Conservation (phyloP, 2,888 invertebrate species). For the Hecatera dysodea region DNA sequence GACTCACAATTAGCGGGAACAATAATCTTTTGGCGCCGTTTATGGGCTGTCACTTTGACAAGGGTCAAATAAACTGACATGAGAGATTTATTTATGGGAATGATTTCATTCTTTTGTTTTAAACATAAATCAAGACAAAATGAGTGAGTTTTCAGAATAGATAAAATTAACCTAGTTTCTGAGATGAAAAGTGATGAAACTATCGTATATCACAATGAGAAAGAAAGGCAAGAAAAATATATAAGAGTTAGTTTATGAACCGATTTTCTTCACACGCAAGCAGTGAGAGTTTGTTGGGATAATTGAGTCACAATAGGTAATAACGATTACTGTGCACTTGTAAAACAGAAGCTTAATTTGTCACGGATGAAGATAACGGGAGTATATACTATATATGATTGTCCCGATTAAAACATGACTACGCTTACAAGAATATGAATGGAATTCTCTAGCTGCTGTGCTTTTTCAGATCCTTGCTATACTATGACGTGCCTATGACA, state of each 20-base stretch:
- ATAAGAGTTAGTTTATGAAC: constrained; percentile 17
- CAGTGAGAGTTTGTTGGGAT: constrained; percentile 33
- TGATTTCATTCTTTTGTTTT: constrained; percentile 35
- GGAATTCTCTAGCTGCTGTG: not conserved
- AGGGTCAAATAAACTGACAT: constrained; percentile 44
- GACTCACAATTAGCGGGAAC: constrained; percentile 54
- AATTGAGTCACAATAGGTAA: constrained; percentile 31
- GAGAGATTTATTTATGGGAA: constrained; percentile 30
- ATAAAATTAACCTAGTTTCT: constrained; percentile 18
- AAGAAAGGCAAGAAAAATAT: constrained; percentile 32
- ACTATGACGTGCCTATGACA: not conserved
- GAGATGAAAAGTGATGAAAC: constrained; percentile 30
- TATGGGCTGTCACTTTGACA: constrained; percentile 56
- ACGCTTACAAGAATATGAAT: not conserved
- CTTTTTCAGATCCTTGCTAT: not conserved
- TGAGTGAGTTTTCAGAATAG: not conserved
- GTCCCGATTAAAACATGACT: not conserved
- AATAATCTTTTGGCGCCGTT: constrained; percentile 53
- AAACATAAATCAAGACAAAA: constrained; percentile 14
- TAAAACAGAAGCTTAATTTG: constrained; percentile 2
- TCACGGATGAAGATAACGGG: constrained; percentile 13
- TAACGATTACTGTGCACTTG: constrained; percentile 22
- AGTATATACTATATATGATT: not conserved
- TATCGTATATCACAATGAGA: constrained; percentile 11
- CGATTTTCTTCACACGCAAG: constrained; percentile 35